phyloP scores from a whole-genome alignment of 2,113 vertebrate genomes.

The Phalacrocorax brasilianus region DNA sequence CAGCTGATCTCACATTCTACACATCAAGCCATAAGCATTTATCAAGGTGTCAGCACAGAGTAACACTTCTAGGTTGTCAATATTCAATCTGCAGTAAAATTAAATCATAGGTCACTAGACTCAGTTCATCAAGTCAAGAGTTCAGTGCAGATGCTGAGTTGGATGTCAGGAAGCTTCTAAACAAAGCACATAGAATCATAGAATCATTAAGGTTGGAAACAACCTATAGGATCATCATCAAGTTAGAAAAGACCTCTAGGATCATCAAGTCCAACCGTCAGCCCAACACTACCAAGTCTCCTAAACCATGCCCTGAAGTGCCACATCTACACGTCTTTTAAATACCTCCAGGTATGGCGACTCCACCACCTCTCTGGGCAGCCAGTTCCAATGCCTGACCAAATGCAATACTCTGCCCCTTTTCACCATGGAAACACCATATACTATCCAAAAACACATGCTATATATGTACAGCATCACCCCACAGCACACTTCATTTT shows the following conservation, averaged over 20 bases:
- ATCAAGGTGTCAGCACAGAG: neutral
- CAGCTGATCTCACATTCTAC: neutral
- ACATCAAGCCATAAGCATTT: neutral
- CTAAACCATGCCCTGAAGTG: no score
- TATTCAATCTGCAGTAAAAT: conserved; percentile 54
- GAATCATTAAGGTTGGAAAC: no score
- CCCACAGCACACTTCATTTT: neutral
- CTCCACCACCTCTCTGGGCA: no score
- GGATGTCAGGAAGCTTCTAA: neutral
- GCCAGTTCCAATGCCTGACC: no score
- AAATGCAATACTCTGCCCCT: neutral
- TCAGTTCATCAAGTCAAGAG: neutral
- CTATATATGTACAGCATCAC: neutral
- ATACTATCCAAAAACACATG: fast-evolving
- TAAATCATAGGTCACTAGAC: neutral
- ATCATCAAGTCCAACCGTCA: no score
- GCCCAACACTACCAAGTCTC: no score
- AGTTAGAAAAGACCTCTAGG: no score
- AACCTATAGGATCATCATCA: no score
- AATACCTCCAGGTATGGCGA: no score
- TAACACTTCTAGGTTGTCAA: neutral
- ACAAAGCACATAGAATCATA: neutral
- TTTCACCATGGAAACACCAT: neutral
- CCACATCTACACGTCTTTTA: no score
- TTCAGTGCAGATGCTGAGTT: neutral